These are phyloP conservation scores for Rissa tridactyla DNA, from an alignment of 2,113 vertebrate genomes.

Conservation along the genomic window DNA sequence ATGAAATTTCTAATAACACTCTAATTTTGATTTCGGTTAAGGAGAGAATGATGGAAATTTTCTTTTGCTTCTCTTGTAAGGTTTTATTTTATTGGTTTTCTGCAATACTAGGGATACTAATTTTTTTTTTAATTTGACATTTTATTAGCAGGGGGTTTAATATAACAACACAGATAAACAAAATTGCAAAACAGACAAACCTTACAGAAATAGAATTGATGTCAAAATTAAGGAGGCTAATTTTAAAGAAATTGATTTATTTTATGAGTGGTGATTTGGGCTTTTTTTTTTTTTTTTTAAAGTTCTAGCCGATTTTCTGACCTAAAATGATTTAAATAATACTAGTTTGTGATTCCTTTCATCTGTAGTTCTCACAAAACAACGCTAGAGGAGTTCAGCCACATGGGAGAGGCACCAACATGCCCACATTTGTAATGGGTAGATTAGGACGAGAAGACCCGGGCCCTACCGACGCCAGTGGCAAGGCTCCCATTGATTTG, in stretches of 20 bases:
- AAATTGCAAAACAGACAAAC: conserved; percentile 32
- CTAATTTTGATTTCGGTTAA: conserved; percentile 79
- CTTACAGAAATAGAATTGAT: conserved; percentile 21
- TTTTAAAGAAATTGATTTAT: conserved; percentile 35
- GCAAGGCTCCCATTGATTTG: background rate
- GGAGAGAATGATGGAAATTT: conserved; percentile 61
- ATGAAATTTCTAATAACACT: conserved; percentile 80
- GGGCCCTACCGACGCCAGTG: rapidly evolving
- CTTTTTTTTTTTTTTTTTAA: background rate
- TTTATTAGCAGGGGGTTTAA: conserved; percentile 54
- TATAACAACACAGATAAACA: conserved; percentile 45
- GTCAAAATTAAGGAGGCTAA: conserved; percentile 8
- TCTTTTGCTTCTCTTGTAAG: conserved; percentile 64
- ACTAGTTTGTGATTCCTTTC: background rate
- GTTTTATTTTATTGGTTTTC: conserved; percentile 57
- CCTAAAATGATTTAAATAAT: background rate
- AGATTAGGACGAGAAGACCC: background rate
- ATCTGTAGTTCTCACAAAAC: background rate
- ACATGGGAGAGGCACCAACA: background rate
- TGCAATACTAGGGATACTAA: conserved; percentile 2
- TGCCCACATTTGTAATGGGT: background rate
- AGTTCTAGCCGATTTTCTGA: background rate
- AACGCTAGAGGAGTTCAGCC: background rate
- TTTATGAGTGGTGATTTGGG: background rate
- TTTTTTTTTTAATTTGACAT: conserved; percentile 63